Evolutionary conservation across 2,113 vertebrate genomes (phyloP).

Genomic region (Gambusia affinis): DNA sequence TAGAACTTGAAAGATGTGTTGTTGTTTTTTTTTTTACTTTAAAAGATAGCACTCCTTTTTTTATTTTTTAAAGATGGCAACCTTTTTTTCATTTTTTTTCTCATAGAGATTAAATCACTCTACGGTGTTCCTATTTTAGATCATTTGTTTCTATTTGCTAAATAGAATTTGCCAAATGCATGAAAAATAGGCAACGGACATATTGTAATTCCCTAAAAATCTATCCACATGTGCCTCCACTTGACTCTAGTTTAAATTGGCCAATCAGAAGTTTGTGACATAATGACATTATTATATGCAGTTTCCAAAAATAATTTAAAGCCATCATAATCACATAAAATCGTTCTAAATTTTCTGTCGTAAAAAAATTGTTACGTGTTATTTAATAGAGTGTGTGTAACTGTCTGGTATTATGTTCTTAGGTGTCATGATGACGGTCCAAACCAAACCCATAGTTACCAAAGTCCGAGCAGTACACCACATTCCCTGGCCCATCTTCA

Average conservation of each 20-base stretch:
- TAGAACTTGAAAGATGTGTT: neutral
- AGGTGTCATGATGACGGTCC: neutral
- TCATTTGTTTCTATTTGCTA: neutral
- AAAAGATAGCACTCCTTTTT: too few relatives aligned
- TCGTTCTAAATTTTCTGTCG: neutral
- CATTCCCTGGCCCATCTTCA: constrained; percentile 73
- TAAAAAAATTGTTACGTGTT: neutral
- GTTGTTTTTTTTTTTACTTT: too few relatives aligned
- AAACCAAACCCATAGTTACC: constrained; percentile 75
- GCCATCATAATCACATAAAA: too few relatives aligned
- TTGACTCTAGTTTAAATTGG: neutral
- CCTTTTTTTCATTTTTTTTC: too few relatives aligned
- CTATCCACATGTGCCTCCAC: neutral
- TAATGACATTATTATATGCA: neutral
- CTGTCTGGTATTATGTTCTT: neutral
- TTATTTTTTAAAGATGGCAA: too few relatives aligned
- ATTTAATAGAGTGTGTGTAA: neutral
- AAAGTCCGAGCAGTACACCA: constrained; percentile 82
- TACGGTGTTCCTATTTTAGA: neutral
- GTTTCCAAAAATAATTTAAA: neutral
- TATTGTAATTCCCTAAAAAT: neutral
- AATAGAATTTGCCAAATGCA: neutral
- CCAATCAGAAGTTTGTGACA: neutral
- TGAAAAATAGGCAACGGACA: neutral
- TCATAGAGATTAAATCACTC: too few relatives aligned